These are phyloP conservation scores for Oncorhynchus gorbuscha DNA, from an alignment of 2,113 vertebrate species.

Conservation along the genomic window DNA sequence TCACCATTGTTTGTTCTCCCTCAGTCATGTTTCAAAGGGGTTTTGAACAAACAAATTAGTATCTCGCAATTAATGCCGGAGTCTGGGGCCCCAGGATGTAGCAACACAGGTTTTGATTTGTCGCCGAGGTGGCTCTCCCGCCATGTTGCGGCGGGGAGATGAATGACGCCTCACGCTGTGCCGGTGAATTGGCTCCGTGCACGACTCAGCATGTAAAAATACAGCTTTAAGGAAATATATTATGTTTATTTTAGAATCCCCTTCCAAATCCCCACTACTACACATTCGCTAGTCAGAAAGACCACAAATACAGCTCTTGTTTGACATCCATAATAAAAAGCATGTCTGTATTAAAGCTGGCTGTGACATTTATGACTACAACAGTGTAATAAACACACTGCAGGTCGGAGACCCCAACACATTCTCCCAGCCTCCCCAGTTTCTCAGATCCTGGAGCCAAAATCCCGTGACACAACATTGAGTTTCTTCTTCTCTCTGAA, in stretches of 20 bases:
- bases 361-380: not conserved
- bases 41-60: conserved; percentile 9
- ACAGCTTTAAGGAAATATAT: conserved; percentile 60
- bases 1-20: not conserved
- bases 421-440: not conserved
- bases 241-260: conserved; percentile 62
- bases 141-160: conserved; percentile 52
- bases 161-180: conserved; percentile 66
- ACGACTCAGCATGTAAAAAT: conserved; percentile 62
- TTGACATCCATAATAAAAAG: not conserved
- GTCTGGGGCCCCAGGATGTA: not conserved
- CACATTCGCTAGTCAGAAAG: not conserved
- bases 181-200: conserved; percentile 55
- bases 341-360: not conserved
- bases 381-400: not conserved
- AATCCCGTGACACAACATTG: conserved; percentile 1
- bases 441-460: not conserved
- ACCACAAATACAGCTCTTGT: not conserved
- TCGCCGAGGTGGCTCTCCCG: not conserved
- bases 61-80: conserved; percentile 1
- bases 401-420: not conserved
- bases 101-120: not conserved
- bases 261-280: not conserved
- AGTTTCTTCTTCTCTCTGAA: not conserved
- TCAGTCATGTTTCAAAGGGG: not conserved